Evolutionary conservation across 2,888 invertebrate genomes (phyloP), one percentile per base, ranked within the genome.

Genomic region (Latrodectus elegans): DNA sequence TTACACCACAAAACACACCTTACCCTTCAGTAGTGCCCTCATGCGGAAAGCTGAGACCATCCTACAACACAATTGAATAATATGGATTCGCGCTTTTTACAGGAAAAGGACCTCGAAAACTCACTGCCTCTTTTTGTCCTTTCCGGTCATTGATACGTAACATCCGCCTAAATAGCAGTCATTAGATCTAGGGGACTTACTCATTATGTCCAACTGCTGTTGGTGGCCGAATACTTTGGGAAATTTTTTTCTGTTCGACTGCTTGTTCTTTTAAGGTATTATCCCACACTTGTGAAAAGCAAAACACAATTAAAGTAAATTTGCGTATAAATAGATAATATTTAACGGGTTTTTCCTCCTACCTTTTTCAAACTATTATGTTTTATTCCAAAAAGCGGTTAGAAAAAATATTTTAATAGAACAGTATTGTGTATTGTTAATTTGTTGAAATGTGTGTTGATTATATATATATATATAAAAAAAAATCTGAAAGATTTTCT

Each of bases 41-140:
- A 75, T 55, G 74, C 85, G 74, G 78, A 71, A 68, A 75, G 52
- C 15, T 22, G 22, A 60, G 80, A 85, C 85, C 85, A 80, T 80
- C 85, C 80, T 22, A 49, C n/a, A 64, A 74, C 73, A 53, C 38
- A 67, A 51, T 17, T 49, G 81, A 72, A 80, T 80, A 72, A 65
- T 67, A 73, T 12, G 80, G 71, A 22, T 60, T 55, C 26, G 17
- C 14, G n/a, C 17, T 17, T 60, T n/a, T 65, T 38, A 17, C 51
- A 76, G 76, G 64, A 74, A 72, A 80, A 72, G 22, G 73, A 74
- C 73, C 38, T 65, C 65, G 17, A 53, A 65, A 73, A 67, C 15
- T 74, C 81, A 38, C 73, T 14, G 64, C 64, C 65, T 64, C 70
- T 81, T 74, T 81, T 81, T 81, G 81, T 81, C 64, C 52, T 65